Evolutionary conservation across 2,113 vertebrate genomes (phyloP).

Genomic region (Terrapene triunguis): DNA sequence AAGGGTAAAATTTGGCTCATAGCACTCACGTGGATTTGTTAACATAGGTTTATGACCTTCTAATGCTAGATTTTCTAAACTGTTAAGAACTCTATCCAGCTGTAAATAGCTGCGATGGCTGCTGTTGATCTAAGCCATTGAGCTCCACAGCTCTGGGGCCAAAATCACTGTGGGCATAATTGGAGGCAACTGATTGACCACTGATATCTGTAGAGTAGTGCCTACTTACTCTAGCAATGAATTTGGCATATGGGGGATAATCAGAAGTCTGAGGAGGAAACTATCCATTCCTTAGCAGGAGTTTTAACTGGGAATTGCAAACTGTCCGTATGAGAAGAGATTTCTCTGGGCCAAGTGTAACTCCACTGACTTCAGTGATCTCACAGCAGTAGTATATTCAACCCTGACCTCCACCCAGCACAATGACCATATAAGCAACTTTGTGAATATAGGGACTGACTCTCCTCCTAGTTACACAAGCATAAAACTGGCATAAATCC

Average conservation of each 20-base stretch:
- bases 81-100: slow-evolving; percentile 37
- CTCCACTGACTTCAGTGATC: neutral
- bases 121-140: neutral
- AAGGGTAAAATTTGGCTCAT: slow-evolving; percentile 32
- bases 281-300: slow-evolving; percentile 5
- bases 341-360: neutral
- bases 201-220: slow-evolving; percentile 29
- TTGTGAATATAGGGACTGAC: neutral
- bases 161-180: slow-evolving; percentile 40
- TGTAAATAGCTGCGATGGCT: slow-evolving; percentile 55
- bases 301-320: neutral
- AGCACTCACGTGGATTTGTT: slow-evolving; percentile 34
- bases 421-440: neutral
- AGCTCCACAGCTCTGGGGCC: slow-evolving; percentile 36
- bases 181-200: slow-evolving; percentile 55
- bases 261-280: slow-evolving; percentile 6
- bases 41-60: slow-evolving; percentile 57
- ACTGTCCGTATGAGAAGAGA: neutral
- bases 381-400: neutral
- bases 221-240: slow-evolving; percentile 48
- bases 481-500: neutral
- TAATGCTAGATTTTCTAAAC: slow-evolving; percentile 46
- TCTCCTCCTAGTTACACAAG: neutral
- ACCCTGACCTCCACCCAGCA: neutral
- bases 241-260: neutral